Conservation (phyloP, 1,140 invertebrate species). For the Holcopasites calliopsidis region DNA sequence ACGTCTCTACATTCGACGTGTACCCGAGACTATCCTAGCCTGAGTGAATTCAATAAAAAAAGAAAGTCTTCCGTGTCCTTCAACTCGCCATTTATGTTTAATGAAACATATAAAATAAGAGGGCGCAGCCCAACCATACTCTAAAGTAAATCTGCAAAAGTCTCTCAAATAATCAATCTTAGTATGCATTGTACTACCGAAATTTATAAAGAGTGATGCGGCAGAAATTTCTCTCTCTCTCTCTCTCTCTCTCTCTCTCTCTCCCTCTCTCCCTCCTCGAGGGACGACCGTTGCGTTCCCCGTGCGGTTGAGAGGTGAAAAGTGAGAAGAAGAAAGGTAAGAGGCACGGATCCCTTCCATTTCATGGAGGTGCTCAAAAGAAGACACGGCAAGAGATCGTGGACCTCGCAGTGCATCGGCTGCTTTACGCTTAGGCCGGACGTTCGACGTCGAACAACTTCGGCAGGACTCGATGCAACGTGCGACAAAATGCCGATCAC, state of each 20-base stretch:
- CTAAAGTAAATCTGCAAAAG: no score
- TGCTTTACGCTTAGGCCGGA: slow-evolving; percentile 69
- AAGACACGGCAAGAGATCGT: slow-evolving; percentile 55
- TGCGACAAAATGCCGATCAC: slow-evolving; percentile 69
- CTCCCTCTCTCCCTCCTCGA: no score
- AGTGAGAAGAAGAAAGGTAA: slow-evolving; percentile 73
- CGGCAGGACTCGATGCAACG: slow-evolving; percentile 67
- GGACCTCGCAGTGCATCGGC: slow-evolving; percentile 69
- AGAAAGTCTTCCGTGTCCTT: no score
- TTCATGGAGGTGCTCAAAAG: slow-evolving; percentile 57
- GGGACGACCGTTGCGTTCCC: slow-evolving; percentile 48
- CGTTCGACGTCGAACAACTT: slow-evolving; percentile 47
- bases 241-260: no score
- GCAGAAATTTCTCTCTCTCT: slow-evolving; percentile 27
- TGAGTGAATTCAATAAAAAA: no score
- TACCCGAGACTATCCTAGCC: no score
- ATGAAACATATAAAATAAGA: no score
- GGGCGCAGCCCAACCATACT: no score
- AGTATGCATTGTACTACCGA: no score
- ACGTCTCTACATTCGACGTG: slow-evolving; percentile 5
- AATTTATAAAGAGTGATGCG: slow-evolving; percentile 30
- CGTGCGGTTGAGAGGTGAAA: slow-evolving; percentile 64
- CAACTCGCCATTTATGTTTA: no score
- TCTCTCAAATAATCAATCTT: no score
- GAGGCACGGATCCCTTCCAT: slow-evolving; percentile 71